Base-by-base conservation (phyloP, 2,797 vertebrate species). In the Anguilla anguilla region DNA sequence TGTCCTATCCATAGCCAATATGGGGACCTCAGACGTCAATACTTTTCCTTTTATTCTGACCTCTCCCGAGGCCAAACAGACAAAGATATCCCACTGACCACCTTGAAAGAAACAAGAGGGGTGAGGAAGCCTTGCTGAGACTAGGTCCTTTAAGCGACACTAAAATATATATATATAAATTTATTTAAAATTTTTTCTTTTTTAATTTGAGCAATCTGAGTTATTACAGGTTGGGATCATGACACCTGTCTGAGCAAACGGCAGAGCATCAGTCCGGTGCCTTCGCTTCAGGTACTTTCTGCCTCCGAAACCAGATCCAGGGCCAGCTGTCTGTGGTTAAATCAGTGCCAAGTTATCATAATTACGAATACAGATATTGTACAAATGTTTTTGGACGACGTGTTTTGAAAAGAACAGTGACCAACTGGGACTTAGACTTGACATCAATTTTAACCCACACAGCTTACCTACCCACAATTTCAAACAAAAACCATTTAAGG, bases 41-140 rank as follows among this genome's bases (percentile, higher is more conserved):
- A 82, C 79, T 82, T 82, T 82, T 82, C 79, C 79, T 51, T 22
- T 82, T 82, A 82, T 82, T 82, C 79, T n/a, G 46, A 82, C 79
- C 79, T 82, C 79, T 82, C 43, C 79, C 46, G 79, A 82, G 79
- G 79, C 79, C 79, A 82, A 82, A 82, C 79, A 82, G 79, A 82
- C 79, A 82, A 82, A 82, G 79, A 82, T n/a, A 49, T 82, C 79
- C 79, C 79, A 82, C 79, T 51, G 79, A 82, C 79, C 79, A 82
- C 79, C 79, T 82, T 82, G 79, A 82, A 82, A 82, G 46, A 82
- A 82, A 82, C 79, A 82, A 82, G 79, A 82, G 79, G 79, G 79
- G 46, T 82, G 79, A 82, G 79, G 79, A 51, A 82, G 79, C 43
- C 46, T 82, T 82, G 43, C 74, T 46, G 35, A 79, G 39, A 51